Evolutionary conservation across 2,113 vertebrate species (phyloP), one percentile per base, ranked within the genome.

Genomic region (Menura novaehollandiae): DNA sequence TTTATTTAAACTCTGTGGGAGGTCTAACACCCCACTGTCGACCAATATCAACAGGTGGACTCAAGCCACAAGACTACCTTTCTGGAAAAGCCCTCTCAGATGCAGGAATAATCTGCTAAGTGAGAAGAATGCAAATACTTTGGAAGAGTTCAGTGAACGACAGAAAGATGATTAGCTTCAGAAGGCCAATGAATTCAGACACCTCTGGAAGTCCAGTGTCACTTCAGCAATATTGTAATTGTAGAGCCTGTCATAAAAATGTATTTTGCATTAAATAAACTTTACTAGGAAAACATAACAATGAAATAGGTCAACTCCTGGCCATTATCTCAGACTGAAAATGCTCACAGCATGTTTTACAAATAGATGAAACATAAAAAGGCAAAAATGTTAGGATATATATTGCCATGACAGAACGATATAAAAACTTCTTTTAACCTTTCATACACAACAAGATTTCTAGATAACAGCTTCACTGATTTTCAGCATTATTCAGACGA

Each of bases 1-100:
- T 96, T 95, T 92, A 97, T 87, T 95, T 96, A 94, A 97, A 74
- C 83, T 73, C 35, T 35, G 71, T 91, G 68, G 95, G 93, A 95
- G 91, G 95, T 89, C 82, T 69, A 93, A 56, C 67, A 93, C 81
- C 93, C 88, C 88, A 75, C 62, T 60, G 78, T 26, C 43, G 14
- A 91, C 85, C 13, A 92, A 30, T n/a, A 95, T 86, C 73, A 95
- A 97, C 75, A 89, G 43, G 49, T 55, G 53, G 66, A 85, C 44
- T 84, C 71, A 71, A 87, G 43, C 88, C 88, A 93, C 72, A 96
- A 77, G 81, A 41, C 78, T 53, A 35, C 13, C 85, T 80, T 95
- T 97, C 53, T 91, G 69, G 78, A 93, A 97, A 92, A 73, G 43
- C 52, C 77, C 49, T 64, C 60, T 60, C 18, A 28, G 59, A 91